Base-by-base conservation (phyloP, 2,797 vertebrate species). In the Girardinus metallicus region DNA sequence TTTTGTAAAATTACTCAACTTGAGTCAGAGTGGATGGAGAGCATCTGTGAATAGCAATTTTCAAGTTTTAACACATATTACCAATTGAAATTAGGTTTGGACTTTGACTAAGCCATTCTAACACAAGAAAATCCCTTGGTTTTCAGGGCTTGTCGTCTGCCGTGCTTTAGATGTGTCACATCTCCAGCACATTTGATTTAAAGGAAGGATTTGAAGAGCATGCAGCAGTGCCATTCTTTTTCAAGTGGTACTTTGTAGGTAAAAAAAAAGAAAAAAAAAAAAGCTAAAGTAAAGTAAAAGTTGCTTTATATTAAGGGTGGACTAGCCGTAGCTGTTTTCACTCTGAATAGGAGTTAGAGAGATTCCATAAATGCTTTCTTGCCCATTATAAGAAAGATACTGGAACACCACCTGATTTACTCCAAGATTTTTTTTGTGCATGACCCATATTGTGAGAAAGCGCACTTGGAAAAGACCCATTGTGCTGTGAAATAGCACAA, bases 291-390 rank as follows among this genome's bases (percentile, higher is more conserved):
- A 41, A 68, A 68, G 10, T 41, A 3, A 13, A 70, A 1, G 34
- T 68, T 31, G 10, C 74, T 68, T 34, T 83, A 78, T 74, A 75
- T 71, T 80, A 55, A 72, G 60, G n/a, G 11, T 76, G 76, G 73
- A 66, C 66, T 75, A 62, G 86, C 79, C 82, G 75, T 84, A 83
- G 75, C 75, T 75, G 60, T 88, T 87, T 85, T 88, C 31, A 31
- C 26, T 44, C 16, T 76, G 77, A 86, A 83, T 77, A 60, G 73
- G 75, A 57, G 53, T 57, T n/a, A 29, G 53, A 57, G 53, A 60
- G 36, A 76, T 68, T 34, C 46, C 62, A 36, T 55, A 18, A 41
- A 29, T 7, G 76, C 31, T 8, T 44, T 29, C 55, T 60, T 80
- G 57, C 73, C 62, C 12, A 3, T 23, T 44, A 36, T 46, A 75